Evolutionary conservation across 2,888 invertebrate species (phyloP), one percentile per base, ranked within the genome.

Genomic region (Agonopterix heracliana): DNA sequence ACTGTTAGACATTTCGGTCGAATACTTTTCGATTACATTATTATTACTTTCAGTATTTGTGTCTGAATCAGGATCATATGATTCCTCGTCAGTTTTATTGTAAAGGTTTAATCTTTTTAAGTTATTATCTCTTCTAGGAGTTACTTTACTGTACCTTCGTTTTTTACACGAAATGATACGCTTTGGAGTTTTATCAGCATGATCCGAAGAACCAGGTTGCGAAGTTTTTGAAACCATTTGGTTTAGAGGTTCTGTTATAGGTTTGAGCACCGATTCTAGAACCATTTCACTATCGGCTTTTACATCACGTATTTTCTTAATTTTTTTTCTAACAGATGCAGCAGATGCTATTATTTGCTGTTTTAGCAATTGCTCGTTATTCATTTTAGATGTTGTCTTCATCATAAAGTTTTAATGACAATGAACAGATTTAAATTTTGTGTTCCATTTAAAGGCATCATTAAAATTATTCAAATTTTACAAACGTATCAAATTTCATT

Each of bases 301-400:
- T 10, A 9, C 17, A 10, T 41, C 38, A 40, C 11, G 5, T 26
- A 44, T 46, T n/a, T 26, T 8, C 41, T 47, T 47, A 14, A 47
- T 11, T 47, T 51, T 51, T 34, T 46, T 42, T 46, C 42, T 47
- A 5, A 50, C 41, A 17, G 13, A 9, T 1, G 36, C 10, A 11
- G 46, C 50, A 12, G 50, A 47, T 41, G 44, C 40, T n/a, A 50
- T 45, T 12, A 50, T n/a, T 14, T 50, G 34, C 35, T 43, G 9
- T 17, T 50, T 50, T 10, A 47, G 7, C 10, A 17, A 13, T 34
- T 34, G 4, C 7, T 34, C 46, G 44, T 46, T 47, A 10, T n/a
- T 36, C n/a, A 26, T 11, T 40, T n/a, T 40, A 40, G 7, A 17
- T 40, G 9, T 9, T 38, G 17, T 35, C 35, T 35, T 35, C 40